Evolutionary conservation across 2,113 vertebrate species (phyloP).

Genomic region (Stictonetta naevosa): DNA sequence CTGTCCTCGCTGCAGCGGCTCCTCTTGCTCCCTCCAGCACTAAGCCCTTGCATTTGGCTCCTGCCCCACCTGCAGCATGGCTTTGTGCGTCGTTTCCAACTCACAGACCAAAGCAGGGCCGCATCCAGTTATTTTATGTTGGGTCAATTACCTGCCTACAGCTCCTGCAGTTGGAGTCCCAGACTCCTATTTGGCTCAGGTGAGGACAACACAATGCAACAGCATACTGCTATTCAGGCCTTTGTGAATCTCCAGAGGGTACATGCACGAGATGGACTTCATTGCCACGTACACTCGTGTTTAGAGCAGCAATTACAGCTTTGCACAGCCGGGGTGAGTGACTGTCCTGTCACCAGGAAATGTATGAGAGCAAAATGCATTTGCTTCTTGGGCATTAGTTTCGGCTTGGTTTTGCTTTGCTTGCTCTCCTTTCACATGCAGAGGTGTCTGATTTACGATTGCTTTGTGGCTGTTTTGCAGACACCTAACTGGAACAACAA

Average conservation of each 20-base stretch:
- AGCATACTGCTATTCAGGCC: background rate
- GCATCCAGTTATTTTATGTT: too few species aligned
- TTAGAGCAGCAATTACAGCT: background rate
- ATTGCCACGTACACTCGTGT: rapidly evolving
- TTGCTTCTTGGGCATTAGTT: background rate
- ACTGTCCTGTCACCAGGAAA: background rate
- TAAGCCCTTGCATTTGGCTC: rapidly evolving
- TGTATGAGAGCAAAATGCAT: background rate
- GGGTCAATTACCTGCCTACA: background rate
- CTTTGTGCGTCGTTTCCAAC: background rate
- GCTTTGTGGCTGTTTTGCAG: background rate
- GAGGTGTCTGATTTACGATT: background rate
- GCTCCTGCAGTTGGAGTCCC: background rate
- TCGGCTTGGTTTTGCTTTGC: background rate
- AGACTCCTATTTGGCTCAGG: background rate
- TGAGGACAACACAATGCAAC: background rate
- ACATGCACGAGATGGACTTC: background rate
- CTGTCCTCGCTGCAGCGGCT: rapidly evolving
- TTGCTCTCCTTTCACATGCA: background rate
- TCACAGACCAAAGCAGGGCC: background rate
- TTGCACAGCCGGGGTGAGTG: background rate
- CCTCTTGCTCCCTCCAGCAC: background rate
- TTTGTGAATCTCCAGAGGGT: background rate
- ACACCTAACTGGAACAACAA: background rate
- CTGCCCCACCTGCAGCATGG: rapidly evolving